Base-by-base conservation (phyloP, 2,113 vertebrate genomes). In the Sturnus vulgaris region DNA sequence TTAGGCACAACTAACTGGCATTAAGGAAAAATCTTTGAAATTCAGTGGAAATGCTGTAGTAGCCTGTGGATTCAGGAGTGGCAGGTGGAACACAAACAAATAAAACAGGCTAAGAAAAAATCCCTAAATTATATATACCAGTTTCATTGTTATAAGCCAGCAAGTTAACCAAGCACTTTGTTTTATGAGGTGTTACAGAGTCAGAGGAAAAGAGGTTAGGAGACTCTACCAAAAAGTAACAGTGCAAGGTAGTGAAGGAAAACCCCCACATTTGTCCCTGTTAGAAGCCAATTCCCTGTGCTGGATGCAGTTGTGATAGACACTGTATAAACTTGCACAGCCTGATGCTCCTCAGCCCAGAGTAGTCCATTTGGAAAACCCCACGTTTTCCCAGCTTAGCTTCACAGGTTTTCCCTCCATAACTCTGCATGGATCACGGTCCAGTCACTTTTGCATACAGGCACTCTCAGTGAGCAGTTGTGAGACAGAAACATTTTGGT, bases 131-230 rank as follows among this genome's bases (percentile, higher is more conserved):
- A 28, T 17, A 28, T 44, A 46, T 55, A 73, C 25, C 40, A 50
- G 49, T 75, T 66, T 73, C 59, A 70, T 63, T 85, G 24, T 73
- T 61, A 66, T 23, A 77, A 69, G 60, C 76, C 42, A 92, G 28
- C 17, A 49, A 68, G 64, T 73, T 57, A 68, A 20, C 31, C 52
- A 95, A 88, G 31, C 49, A 37, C 47, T 59, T 88, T 77, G 42
- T 80, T 82, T 95, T 88, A 90, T 42, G 79, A 96, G 66, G 61
- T 83, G 68, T 88, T 92, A 80, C 39, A 73, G 30, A 65, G 28
- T 47, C 33, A 55, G 42, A 90, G 63, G 39, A 89, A 91, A 95
- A 85, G 23, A 24, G 33, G 21, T 37, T 61, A 35, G 28, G 44
- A 40, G 37, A 56, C 35, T 35, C 23, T n/a, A 55, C 56, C 33